Percentiles rank a stretch among this genome's conserved stretches.
These are phyloP conservation scores for Lampris megalopsis DNA, from an alignment of 2,113 vertebrate genomes.

Conservation along the genomic window DNA sequence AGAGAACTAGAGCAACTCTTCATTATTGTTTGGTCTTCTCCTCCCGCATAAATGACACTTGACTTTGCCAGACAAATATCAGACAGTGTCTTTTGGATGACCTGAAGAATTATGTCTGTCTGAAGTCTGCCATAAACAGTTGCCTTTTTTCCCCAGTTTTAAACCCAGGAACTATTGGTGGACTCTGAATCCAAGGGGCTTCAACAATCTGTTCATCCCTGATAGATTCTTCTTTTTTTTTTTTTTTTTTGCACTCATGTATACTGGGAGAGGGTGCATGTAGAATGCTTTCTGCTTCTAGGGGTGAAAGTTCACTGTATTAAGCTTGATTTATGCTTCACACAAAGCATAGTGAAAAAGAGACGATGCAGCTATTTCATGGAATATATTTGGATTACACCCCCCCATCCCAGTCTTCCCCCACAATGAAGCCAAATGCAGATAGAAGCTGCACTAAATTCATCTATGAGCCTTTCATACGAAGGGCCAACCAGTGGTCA, in stretches of 20 bases:
- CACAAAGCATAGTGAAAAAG: background rate
- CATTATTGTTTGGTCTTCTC: background rate
- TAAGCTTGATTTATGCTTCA: background rate
- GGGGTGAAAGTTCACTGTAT: conserved; percentile 3
- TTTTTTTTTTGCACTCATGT: background rate
- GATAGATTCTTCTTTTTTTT: conserved; percentile 13
- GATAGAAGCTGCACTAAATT: conserved; percentile 10
- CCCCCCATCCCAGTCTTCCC: background rate
- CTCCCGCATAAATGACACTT: conserved; percentile 35
- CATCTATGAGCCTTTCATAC: conserved; percentile 2
- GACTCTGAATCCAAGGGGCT: conserved; percentile 33
- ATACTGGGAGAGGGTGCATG: background rate
- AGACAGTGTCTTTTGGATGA: conserved; percentile 12
- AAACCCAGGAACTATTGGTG: conserved; percentile 47
- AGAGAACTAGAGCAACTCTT: background rate
- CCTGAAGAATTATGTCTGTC: conserved; percentile 5
- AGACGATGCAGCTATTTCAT: background rate
- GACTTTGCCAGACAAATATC: conserved; percentile 28
- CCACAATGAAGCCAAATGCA: background rate
- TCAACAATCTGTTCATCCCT: conserved; percentile 19
- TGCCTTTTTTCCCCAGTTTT: conserved; percentile 22
- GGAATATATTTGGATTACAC: background rate
- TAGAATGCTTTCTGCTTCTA: background rate
- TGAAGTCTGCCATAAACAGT: conserved; percentile 22
- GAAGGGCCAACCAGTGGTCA: conserved; percentile 27